phyloP scores from a whole-genome alignment of 2,113 vertebrate genomes.

The Xenopus borealis region DNA sequence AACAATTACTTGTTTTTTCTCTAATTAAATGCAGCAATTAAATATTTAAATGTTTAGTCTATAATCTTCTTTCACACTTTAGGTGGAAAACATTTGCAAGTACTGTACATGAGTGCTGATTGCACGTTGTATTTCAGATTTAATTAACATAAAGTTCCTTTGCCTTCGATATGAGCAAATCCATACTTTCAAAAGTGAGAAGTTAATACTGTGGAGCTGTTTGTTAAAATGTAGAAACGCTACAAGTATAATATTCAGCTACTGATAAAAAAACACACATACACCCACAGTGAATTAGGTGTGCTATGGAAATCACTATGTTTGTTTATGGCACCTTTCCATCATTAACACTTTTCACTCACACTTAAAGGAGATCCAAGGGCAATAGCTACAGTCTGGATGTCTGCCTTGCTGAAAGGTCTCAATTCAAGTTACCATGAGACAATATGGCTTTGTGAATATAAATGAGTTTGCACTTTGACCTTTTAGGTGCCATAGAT shows the following conservation, averaged over 20 bases:
- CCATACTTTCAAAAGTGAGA: constrained; percentile 49
- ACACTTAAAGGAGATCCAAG: constrained; percentile 40
- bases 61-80: constrained; percentile 41
- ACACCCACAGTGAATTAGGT: constrained; percentile 4
- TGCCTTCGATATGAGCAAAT: constrained; percentile 34
- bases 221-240: constrained; percentile 52
- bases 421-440: constrained; percentile 9
- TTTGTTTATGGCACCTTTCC: constrained; percentile 39
- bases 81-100: constrained; percentile 40
- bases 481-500: constrained; percentile 24
- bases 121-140: constrained; percentile 36
- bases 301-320: constrained; percentile 44
- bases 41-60: constrained; percentile 41
- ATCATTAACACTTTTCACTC: constrained; percentile 40
- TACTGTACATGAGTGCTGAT: constrained; percentile 41
- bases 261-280: constrained; percentile 50
- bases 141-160: constrained; percentile 38
- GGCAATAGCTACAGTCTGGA: constrained; percentile 42
- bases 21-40: constrained; percentile 43
- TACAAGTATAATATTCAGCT: constrained; percentile 46
- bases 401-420: constrained; percentile 26
- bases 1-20: constrained; percentile 41
- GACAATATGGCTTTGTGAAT: constrained; percentile 24
- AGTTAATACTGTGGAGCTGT: constrained; percentile 51
- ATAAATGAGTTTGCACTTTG: constrained; percentile 43